Base-by-base conservation (phyloP, 2,113 vertebrate genomes). In the Columbina picui region DNA sequence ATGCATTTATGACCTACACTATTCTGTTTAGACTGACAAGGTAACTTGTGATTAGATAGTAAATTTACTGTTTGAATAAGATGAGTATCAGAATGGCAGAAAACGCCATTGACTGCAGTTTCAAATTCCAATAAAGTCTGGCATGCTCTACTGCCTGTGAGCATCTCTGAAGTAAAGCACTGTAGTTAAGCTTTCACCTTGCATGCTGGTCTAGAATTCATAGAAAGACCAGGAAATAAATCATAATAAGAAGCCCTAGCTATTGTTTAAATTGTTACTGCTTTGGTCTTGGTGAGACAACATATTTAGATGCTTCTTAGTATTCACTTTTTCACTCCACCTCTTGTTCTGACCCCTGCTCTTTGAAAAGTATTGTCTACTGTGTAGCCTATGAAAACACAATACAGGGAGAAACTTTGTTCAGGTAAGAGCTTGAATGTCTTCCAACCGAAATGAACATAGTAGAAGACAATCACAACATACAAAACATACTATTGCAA, bases 41-140 rank as follows among this genome's bases (percentile, higher is more conserved):
- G 95, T 90, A 96, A 85, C 86, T 93, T 96, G 86, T 93, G 84
- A 96, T 97, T 92, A 95, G 95, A 96, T 50, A 95, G 89, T 89
- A 95, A 96, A 97, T 97, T 97, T 95, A 94, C 86, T 95, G 84
- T 96, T 96, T 91, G 94, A 97, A 94, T 67, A 94, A 64, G 65
- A 83, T 78, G 88, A 96, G 76, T 67, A 84, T 23, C 50, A 83
- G 67, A 86, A 91, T 30, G 32, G 80, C 71, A 94, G 73, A 90
- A 93, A 96, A 94, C 71, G 47, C 47, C 75, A 91, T 29, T 87
- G 91, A 85, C 65, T 94, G 74, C 47, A 38, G 59, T 92, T 96
- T 86, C 87, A 96, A 95, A 95, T 92, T 94, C 95, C 94, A 97
- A 65, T 92, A 85, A 84, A 91, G 55, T 39, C 83, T 87, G 73